Conservation (phyloP, 1,140 invertebrate genomes). For the Conopomorpha cramerella region DNA sequence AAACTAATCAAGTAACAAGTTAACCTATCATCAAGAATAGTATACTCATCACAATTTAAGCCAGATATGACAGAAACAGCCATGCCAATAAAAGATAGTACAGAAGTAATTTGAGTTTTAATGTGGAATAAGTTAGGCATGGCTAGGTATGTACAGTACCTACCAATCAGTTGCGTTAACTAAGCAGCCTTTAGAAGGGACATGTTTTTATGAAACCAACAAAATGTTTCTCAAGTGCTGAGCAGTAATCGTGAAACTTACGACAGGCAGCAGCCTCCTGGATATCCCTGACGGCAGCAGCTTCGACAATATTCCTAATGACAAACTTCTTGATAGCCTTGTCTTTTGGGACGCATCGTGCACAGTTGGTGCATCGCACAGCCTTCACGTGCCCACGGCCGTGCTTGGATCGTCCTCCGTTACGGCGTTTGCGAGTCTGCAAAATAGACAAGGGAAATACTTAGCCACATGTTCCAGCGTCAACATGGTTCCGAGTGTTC, state of each 20-base stretch:
- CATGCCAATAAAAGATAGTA: too few species aligned
- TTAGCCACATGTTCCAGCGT: slow-evolving; percentile 34
- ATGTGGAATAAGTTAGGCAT: not conserved
- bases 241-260: too few species aligned
- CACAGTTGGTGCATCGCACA: slow-evolving; percentile 98
- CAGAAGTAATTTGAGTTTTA: not conserved
- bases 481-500: slow-evolving; percentile 19
- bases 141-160: not conserved
- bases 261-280: slow-evolving; percentile 93
- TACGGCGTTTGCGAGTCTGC: slow-evolving; percentile 95
- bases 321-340: slow-evolving; percentile 99
- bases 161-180: too few species aligned
- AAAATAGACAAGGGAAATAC: slow-evolving; percentile 27
- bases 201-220: too few species aligned
- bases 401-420: slow-evolving; percentile 98
- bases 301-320: slow-evolving; percentile 99
- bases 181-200: too few species aligned
- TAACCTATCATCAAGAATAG: too few species aligned
- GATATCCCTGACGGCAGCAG: slow-evolving; percentile 98
- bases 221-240: too few species aligned
- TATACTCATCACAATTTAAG: too few species aligned
- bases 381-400: slow-evolving; percentile 98
- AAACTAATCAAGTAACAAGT: not conserved
- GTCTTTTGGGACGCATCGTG: slow-evolving; percentile 97
- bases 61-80: too few species aligned